Evolutionary conservation across 2,113 vertebrate species (phyloP).

Genomic region (Cyphomyrus plagiostoma): DNA sequence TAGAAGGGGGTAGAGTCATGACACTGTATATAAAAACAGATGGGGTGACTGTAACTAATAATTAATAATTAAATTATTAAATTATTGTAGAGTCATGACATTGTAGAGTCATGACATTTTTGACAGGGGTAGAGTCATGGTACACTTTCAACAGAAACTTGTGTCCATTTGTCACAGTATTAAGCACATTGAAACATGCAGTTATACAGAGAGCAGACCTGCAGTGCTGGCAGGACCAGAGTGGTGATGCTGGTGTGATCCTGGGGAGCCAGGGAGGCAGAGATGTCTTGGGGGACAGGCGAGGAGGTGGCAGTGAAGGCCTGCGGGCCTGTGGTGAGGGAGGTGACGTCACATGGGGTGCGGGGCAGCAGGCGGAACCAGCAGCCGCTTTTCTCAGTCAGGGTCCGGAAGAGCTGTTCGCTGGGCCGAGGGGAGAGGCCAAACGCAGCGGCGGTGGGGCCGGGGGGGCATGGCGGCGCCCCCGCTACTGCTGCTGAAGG

Average conservation of each 20-base stretch:
- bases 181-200: neutral
- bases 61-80: too few relatives aligned
- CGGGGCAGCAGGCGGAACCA: slow-evolving; percentile 93
- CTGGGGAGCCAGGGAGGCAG: slow-evolving; percentile 64
- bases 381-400: slow-evolving; percentile 80
- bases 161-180: neutral
- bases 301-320: slow-evolving; percentile 60
- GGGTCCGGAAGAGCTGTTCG: slow-evolving; percentile 83
- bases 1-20: neutral
- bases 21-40: neutral
- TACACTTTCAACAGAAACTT: neutral
- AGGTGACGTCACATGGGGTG: slow-evolving; percentile 80
- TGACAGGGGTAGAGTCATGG: neutral
- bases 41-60: too few relatives aligned
- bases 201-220: slow-evolving; percentile 45
- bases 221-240: slow-evolving; percentile 75
- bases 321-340: slow-evolving; percentile 59
- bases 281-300: slow-evolving; percentile 41
- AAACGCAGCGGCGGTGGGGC: slow-evolving; percentile 32
- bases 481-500: slow-evolving; percentile 42
- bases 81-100: too few relatives aligned
- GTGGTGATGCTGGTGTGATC: slow-evolving; percentile 69
- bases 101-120: neutral
- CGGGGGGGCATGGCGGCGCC: slow-evolving; percentile 39
- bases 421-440: slow-evolving; percentile 56